phyloP scores from a whole-genome alignment of 2,113 vertebrate genomes.

The Machaerirhynchus nigripectus region DNA sequence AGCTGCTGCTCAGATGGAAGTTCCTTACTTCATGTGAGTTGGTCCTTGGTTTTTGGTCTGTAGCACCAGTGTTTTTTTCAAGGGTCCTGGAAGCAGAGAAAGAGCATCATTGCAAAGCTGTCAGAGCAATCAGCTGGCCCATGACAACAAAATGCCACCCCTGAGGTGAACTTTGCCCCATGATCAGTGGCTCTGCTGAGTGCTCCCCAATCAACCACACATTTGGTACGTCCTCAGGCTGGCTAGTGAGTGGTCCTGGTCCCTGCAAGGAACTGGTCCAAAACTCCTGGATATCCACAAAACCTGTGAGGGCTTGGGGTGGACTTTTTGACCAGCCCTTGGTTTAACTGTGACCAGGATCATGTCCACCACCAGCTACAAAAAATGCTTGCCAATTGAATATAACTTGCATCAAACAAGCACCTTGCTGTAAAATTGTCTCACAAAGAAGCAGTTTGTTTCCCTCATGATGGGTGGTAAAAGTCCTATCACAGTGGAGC shows the following conservation, averaged over 20 bases:
- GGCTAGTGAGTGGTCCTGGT: background rate
- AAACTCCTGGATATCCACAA: background rate
- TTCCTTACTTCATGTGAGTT: background rate
- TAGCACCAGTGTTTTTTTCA: constrained; percentile 57
- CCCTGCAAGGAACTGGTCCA: background rate
- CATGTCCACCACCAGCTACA: background rate
- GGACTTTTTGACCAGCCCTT: background rate
- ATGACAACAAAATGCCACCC: background rate
- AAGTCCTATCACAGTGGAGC: background rate
- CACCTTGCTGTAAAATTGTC: background rate
- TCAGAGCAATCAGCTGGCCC: background rate
- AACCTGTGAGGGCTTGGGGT: background rate
- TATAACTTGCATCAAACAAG: constrained; percentile 51
- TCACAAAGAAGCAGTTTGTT: background rate
- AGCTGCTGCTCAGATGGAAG: background rate
- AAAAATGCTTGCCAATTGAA: constrained; percentile 73
- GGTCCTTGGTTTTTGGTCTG: constrained; percentile 60
- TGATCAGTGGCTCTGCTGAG: background rate
- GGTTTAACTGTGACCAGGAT: background rate
- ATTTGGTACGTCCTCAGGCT: background rate
- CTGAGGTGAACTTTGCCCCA: background rate
- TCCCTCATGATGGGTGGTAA: background rate
- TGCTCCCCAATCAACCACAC: background rate
- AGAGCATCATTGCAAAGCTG: constrained; percentile 28
- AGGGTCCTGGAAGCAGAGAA: constrained; percentile 63